Evolutionary conservation across 2,797 vertebrate species (phyloP).

Genomic region (Aotus griseimembra): DNA sequence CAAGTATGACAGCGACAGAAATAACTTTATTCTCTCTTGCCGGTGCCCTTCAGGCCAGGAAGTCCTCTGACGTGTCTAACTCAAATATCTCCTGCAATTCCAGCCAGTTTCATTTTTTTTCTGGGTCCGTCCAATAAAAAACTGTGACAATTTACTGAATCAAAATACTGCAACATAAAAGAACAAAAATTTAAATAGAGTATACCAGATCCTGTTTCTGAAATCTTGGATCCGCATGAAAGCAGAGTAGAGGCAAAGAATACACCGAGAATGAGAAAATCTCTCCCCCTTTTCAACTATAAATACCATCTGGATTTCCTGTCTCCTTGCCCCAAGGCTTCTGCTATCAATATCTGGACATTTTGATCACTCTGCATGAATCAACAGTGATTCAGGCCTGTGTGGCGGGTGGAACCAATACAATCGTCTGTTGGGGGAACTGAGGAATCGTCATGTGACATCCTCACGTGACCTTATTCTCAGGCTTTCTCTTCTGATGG

Average conservation of each 20-base stretch:
- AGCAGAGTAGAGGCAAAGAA: not conserved
- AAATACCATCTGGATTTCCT: not conserved
- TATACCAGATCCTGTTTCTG: not conserved
- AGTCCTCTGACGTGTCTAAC: slow-evolving; percentile 34
- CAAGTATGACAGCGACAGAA: not conserved
- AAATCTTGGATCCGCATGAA: not conserved
- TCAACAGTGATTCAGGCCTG: not conserved
- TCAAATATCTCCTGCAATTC: not conserved
- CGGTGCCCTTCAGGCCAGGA: not conserved
- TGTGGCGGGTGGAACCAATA: rapidly evolving
- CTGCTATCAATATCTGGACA: not conserved
- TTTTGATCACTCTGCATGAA: not conserved
- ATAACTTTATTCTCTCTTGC: not conserved
- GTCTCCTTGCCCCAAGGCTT: not conserved
- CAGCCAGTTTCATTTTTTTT: slow-evolving; percentile 9
- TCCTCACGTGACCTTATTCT: not conserved
- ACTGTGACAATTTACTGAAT: not conserved
- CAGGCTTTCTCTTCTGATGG: not conserved
- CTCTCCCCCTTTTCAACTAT: not conserved
- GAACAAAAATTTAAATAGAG: not conserved
- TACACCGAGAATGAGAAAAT: not conserved
- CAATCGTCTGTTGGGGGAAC: rapidly evolving
- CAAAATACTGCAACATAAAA: not conserved
- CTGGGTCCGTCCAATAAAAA: not conserved
- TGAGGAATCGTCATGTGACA: not conserved